These are phyloP conservation scores for Oscarella lobularis DNA, from an alignment of 37 sponge, comb jelly and placozoan genomes.

Conservation along the genomic window DNA sequence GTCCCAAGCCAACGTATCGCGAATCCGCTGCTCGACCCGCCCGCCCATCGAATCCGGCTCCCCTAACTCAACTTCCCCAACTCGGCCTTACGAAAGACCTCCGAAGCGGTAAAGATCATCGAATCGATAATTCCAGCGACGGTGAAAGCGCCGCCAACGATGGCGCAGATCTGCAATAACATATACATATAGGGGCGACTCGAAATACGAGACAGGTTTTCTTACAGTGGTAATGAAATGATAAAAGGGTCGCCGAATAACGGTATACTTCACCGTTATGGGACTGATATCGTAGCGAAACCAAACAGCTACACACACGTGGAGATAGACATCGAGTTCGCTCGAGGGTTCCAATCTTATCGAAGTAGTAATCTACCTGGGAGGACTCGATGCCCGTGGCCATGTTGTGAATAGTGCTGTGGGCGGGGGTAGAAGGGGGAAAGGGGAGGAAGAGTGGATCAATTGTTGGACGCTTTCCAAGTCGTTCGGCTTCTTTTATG, in stretches of 20 bases:
- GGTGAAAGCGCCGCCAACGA: constrained; percentile 35
- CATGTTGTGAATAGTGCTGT: background rate
- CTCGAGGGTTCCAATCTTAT: no score
- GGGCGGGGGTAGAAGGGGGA: no score
- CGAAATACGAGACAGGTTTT: background rate
- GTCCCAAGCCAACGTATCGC: no score
- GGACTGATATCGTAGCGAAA: constrained; percentile 33
- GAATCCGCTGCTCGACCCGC: no score
- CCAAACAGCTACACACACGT: constrained; percentile 26
- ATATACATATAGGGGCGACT: background rate
- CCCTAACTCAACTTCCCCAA: constrained; percentile 29
- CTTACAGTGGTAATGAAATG: constrained; percentile 40
- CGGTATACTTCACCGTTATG: constrained; percentile 30
- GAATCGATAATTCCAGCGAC: constrained; percentile 33
- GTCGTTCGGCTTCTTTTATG: no score
- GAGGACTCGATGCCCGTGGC: constrained; percentile 7
- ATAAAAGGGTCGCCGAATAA: constrained; percentile 18
- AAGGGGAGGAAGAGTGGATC: no score
- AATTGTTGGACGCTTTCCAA: no score
- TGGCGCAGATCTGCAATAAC: constrained; percentile 27
- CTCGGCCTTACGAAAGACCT: constrained; percentile 22
- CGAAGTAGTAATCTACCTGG: constrained; percentile 8
- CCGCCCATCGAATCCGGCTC: no score
- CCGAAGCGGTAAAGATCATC: constrained; percentile 22
- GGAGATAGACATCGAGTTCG: no score